Evolutionary conservation across 1,140 invertebrate genomes (phyloP), one percentile per base, ranked within the genome.

Genomic region (Bombus confusus): DNA sequence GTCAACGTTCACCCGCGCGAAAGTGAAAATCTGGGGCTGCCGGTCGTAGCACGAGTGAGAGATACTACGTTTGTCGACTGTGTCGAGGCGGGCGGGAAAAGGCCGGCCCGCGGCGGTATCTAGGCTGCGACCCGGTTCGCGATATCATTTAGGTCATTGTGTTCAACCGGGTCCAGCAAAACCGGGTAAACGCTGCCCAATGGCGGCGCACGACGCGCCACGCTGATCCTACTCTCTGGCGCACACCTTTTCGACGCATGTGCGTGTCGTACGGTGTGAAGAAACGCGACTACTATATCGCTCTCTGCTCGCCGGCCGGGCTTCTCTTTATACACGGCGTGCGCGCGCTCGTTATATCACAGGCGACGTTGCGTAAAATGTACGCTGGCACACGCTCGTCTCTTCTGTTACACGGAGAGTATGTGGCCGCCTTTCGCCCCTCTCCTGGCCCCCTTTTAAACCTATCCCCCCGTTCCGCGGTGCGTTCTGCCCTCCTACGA

Each of bases 81-180:
- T 82, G 76, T 37, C 57, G 75, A 62, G 81, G 5, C 68, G 41
- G 72, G 43, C 57, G 81, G 88, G 88, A 82, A 90, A 80, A 90
- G 88, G 86, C 88, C 89, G 89, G 62, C 83, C 85, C 80, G 83
- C 83, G 75, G 34, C 87, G 88, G 90, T 93, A 93, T 94, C 93
- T 93, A 93, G 93, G 93, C 88, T 93, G 83, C 88, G 93, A 94
- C 92, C 93, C 87, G 91, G 87, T 93, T 93, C 84, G 86, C 90
- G 73, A 77, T 93, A 94, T 93, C 92, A 93, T 94, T 93, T 92
- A 86, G 93, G 93, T 94, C 93, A 91, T 90, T 91, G 88, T 89
- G 90, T 85, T 92, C 92, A 86, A 77, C 87, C 87, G 88, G 92
- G 88, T 88, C 88, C 91, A 89, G 82, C 88, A 90, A 90, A 90